phyloP scores from a whole-genome alignment of 2,797 vertebrate genomes.

The Spheniscus humboldti region DNA sequence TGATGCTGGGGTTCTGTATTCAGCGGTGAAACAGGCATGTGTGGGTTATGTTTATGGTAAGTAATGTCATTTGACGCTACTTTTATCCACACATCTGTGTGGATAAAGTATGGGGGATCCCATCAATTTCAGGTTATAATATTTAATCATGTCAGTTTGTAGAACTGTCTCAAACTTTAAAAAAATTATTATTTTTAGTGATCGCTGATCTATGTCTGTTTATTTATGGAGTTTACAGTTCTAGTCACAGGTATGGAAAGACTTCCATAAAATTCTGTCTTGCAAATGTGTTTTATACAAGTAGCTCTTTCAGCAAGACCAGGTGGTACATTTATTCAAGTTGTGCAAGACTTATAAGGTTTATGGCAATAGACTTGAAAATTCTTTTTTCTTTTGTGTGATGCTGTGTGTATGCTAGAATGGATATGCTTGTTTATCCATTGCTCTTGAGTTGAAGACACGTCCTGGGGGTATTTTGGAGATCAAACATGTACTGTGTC shows the following conservation, averaged over 20 bases:
- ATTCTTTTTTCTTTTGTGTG: not conserved
- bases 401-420: not conserved
- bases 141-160: not conserved
- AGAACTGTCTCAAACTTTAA: not conserved
- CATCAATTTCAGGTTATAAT: not conserved
- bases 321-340: not conserved
- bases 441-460: not conserved
- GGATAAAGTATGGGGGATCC: not conserved
- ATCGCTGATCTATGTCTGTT: not conserved
- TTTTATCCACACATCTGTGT: not conserved
- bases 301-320: not conserved
- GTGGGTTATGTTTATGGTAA: conserved; percentile 95
- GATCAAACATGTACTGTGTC: not conserved
- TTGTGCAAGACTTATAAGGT: not conserved
- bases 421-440: not conserved
- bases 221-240: not conserved
- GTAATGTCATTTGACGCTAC: not conserved
- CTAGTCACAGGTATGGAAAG: not conserved
- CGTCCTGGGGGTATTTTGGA: not conserved
- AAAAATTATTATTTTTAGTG: not conserved
- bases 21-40: conserved; percentile 88
- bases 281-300: not conserved
- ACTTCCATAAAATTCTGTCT: not conserved
- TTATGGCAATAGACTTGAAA: not conserved
- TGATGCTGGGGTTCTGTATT: conserved; percentile 90